A percentile compares a stretch with the other conserved stretches of the same genome.
phyloP scores from a whole-genome alignment of 2,888 invertebrate genomes.

The Ernsta delagoae region DNA sequence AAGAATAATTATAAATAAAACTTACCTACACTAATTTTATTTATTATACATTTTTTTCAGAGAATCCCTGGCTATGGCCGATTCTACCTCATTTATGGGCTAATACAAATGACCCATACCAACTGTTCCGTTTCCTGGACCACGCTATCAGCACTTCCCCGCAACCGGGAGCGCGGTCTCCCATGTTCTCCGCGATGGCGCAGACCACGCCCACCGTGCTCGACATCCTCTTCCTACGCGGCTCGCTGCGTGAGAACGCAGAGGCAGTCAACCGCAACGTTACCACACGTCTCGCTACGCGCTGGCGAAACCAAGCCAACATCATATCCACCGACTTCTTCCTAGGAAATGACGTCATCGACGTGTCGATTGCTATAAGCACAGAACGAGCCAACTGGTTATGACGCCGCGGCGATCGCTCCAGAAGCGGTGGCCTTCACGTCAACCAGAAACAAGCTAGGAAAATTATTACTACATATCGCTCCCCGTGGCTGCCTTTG shows the following conservation, averaged over 20 bases:
- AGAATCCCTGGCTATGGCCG: slow-evolving; percentile 86
- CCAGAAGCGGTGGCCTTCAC: slow-evolving; percentile 64
- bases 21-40: no score
- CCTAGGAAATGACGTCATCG: slow-evolving; percentile 88
- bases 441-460: slow-evolving; percentile 48
- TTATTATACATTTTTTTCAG: no score
- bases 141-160: slow-evolving; percentile 68
- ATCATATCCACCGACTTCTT: slow-evolving; percentile 91
- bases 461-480: slow-evolving; percentile 39
- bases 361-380: slow-evolving; percentile 85
- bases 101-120: slow-evolving; percentile 74
- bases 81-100: slow-evolving; percentile 87
- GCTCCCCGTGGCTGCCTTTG: slow-evolving; percentile 55
- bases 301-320: slow-evolving; percentile 88
- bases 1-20: no score
- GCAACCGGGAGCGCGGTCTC: slow-evolving; percentile 69
- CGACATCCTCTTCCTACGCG: slow-evolving; percentile 86
- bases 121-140: slow-evolving; percentile 73
- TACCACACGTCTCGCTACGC: slow-evolving; percentile 87
- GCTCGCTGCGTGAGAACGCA: slow-evolving; percentile 87
- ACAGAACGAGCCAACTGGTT: slow-evolving; percentile 68
- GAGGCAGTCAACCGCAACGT: slow-evolving; percentile 88
- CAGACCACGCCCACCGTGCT: slow-evolving; percentile 88
- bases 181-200: slow-evolving; percentile 89
- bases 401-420: slow-evolving; percentile 66